Conservation (phyloP, 2,113 vertebrate species). For the Physeter macrocephalus region DNA sequence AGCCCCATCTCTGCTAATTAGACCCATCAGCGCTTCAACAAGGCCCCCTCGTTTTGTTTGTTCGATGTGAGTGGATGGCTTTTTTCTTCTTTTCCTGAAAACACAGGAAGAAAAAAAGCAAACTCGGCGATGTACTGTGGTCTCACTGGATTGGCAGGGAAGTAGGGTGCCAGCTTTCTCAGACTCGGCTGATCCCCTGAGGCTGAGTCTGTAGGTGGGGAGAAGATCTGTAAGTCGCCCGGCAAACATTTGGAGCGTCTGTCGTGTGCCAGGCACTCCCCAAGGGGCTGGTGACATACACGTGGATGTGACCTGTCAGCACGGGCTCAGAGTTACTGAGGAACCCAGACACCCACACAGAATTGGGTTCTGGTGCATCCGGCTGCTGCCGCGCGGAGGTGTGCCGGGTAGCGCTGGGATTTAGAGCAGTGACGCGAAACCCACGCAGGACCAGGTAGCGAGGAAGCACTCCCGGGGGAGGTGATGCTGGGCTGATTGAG, state of each 20-base stretch:
- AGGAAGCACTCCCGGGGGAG: background rate
- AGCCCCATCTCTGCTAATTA: constrained; percentile 17
- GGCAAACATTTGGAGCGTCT: background rate
- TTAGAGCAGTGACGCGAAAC: background rate
- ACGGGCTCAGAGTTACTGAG: fast-evolving
- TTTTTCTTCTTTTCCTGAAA: constrained; percentile 1
- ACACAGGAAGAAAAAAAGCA: background rate
- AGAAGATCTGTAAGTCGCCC: background rate
- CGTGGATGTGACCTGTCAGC: background rate
- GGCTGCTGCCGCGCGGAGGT: fast-evolving
- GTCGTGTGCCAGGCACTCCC: fast-evolving
- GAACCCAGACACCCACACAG: background rate
- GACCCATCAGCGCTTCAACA: background rate
- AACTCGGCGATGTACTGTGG: background rate
- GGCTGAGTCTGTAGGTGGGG: background rate
- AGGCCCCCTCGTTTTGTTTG: constrained; percentile 16
- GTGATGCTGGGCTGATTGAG: background rate
- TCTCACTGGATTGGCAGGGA: background rate
- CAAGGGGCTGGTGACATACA: fast-evolving
- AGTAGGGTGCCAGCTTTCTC: background rate
- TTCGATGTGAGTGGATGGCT: background rate
- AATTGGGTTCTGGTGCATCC: fast-evolving
- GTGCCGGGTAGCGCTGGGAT: fast-evolving
- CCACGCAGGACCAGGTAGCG: fast-evolving
- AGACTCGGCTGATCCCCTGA: background rate